A percentile compares a stretch with the other conserved stretches of the same genome.
phyloP scores from a whole-genome alignment of 2,888 invertebrate genomes.

The Loripinus fragilis region DNA sequence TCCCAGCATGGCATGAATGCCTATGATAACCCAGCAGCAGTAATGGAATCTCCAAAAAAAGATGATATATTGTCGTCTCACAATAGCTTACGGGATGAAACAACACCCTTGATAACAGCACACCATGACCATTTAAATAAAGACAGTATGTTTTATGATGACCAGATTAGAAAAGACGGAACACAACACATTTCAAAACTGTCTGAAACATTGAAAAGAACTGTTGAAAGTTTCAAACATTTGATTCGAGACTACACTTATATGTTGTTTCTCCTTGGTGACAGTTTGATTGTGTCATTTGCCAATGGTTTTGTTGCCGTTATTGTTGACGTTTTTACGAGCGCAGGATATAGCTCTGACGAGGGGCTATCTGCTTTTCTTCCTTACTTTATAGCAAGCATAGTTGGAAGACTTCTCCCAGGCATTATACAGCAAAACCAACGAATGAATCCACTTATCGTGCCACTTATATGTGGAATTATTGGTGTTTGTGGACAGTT shows the following conservation, averaged over 20 bases:
- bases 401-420: neutral
- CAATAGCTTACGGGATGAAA: neutral
- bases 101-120: no score
- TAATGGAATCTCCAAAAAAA: neutral
- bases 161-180: neutral
- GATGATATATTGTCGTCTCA: neutral
- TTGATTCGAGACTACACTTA: neutral
- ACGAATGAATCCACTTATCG: neutral
- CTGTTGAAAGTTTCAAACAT: neutral
- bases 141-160: neutral
- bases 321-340: slow-evolving; percentile 5
- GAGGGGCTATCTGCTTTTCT: slow-evolving; percentile 6
- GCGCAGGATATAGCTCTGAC: neutral
- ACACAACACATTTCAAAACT: neutral
- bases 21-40: no score
- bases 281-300: slow-evolving; percentile 2
- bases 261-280: neutral
- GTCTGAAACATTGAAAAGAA: neutral
- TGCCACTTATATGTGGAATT: neutral
- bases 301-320: slow-evolving; percentile 8
- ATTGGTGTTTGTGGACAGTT: slow-evolving; percentile 2
- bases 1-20: no score
- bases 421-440: neutral
- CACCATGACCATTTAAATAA: neutral
- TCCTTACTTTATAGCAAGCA: slow-evolving; percentile 1